Conservation (phyloP, 53 echinoderm and acorn worm species). For the Hippasteria phrygiana region DNA sequence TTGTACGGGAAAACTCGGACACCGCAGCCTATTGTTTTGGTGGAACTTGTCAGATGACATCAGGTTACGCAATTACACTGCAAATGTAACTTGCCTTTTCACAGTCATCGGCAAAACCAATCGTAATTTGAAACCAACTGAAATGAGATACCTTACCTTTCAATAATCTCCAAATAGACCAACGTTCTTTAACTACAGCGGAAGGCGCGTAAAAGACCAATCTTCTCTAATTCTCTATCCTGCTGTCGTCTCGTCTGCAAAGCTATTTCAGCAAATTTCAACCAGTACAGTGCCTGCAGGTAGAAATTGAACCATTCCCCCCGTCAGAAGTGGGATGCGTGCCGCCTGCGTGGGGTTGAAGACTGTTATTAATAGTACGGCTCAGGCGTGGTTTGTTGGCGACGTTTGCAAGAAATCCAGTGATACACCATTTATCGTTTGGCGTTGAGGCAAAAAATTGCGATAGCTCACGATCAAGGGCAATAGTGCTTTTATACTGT, state of each 20-base stretch:
- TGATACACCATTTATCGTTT: background rate
- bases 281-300: background rate
- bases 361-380: background rate
- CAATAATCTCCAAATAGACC: background rate
- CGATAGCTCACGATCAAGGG: slow-evolving; percentile 38
- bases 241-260: background rate
- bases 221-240: no score
- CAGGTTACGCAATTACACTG: no score
- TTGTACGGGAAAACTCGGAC: no score
- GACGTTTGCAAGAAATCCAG: background rate
- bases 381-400: background rate
- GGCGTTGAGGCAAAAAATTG: background rate
- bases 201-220: no score
- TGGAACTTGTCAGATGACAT: no score
- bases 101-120: background rate
- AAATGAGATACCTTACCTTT: background rate
- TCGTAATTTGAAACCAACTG: background rate
- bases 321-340: background rate
- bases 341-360: background rate
- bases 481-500: slow-evolving; percentile 3
- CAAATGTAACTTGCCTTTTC: no score
- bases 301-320: background rate
- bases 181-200: background rate
- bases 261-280: background rate
- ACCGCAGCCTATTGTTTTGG: no score